Base-by-base conservation (phyloP, 2,888 invertebrate species). In the Digitonthophagus gazella region DNA sequence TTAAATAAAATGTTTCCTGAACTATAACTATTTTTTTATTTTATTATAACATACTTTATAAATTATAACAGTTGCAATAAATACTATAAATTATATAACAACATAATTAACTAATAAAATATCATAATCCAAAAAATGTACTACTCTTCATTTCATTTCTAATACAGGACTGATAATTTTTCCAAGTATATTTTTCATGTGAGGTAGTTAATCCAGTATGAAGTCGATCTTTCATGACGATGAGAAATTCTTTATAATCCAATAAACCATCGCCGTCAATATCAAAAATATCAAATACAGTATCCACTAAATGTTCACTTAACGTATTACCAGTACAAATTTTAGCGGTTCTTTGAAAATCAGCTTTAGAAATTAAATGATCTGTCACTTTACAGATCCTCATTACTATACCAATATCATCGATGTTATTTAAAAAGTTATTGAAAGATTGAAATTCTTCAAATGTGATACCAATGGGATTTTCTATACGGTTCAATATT, bases 1-100 rank as follows among this genome's bases (percentile, higher is more conserved):
- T 78, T 76, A 78, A 79, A 78, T 79, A 78, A 79, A 78, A 78
- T 18, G 15, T 61, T 61, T 61, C 61, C 61, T 61, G 61, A 61
- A 18, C 28, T 44, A 44, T 11, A 44, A 44, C 3, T 2, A 44
- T 44, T 11, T 44, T 44, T 44, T 44, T 44, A 44, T 44, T 22
- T 22, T 4, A 4, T 44, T 44, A 44, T 44, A 44, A 44, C 28
- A 44, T n/a, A n/a, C n/a, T n/a, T 44, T 44, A 44, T 44, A 44
- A 44, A 2, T 44, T 2, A 6, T 22, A 22, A 22, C 22, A 22
- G 6, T 22, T 22, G 6, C 6, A 22, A 22, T 22, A 22, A 22
- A 22, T 22, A 22, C 22, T 44, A 44, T 44, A 44, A 44, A 44
- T 44, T 22, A 44, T 8, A 44, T 3, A 44, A 44, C 28, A 44